Evolutionary conservation across 2,113 vertebrate genomes (phyloP), one percentile per base, ranked within the genome.

Genomic region (Ibidorhyncha struthersii): DNA sequence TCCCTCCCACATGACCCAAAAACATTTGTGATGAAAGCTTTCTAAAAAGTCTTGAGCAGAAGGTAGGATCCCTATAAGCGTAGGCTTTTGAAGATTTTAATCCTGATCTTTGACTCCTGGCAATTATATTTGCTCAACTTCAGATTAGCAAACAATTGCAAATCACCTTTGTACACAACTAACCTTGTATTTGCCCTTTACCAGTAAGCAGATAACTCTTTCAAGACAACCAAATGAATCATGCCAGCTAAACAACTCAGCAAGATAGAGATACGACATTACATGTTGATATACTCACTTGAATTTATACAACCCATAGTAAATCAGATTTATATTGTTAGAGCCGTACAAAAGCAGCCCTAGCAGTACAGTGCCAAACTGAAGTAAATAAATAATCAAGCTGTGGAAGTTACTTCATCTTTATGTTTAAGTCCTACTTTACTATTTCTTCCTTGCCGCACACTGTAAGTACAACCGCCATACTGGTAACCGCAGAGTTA

Each of bases 121-220:
- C 36, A 80, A 69, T 43, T 77, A 17, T 49, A 90, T 86, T 90
- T 92, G 76, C 41, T 92, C 41, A 70, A 53, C 10, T 92, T 79
- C 34, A 76, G 82, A 90, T 92, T 56, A 89, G 52, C 59, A 78
- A 91, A 85, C 49, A 56, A 76, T 85, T 85, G 91, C 43, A 96
- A 93, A 73, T 12, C 56, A 72, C 78, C 87, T 86, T 85, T 91
- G 49, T 72, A 58, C 6, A 2, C 20, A 73, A n/a, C 41, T 70
- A 87, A 69, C 40, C 58, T 82, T 43, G 15, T 49, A 89, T 14
- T 77, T 74, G 78, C 58, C 62, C 78, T 91, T 62, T 73, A 62
- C 58, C 29, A 56, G 52, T 22, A 84, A 56, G 26, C 11, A n/a
- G 49, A 70, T 92, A 95, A 73, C 50, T 58, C 74, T 80, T 71